Evolutionary conservation across 2,113 vertebrate genomes (phyloP).

Genomic region (Catharus bicknelli): DNA sequence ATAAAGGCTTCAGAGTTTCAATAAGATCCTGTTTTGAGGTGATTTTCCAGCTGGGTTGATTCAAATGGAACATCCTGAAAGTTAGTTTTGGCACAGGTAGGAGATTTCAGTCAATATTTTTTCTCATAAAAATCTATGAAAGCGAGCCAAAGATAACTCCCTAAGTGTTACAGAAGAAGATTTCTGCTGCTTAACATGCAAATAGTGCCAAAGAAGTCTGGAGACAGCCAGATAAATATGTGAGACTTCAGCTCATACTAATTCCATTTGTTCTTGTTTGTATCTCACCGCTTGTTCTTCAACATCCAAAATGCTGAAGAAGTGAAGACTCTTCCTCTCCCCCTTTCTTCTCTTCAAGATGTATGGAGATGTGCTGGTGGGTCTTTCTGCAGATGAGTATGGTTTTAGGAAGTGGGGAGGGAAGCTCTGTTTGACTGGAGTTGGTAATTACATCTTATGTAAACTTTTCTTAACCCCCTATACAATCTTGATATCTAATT

Average conservation of each 20-base stretch:
- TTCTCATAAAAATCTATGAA: background rate
- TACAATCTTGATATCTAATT: background rate
- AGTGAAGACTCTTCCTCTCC: background rate
- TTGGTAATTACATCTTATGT: background rate
- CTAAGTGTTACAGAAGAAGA: background rate
- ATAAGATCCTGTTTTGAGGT: background rate
- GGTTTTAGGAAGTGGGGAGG: background rate
- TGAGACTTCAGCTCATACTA: background rate
- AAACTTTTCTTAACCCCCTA: background rate
- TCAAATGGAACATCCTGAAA: background rate
- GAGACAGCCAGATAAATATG: background rate
- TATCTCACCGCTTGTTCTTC: background rate
- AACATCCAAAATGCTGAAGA: background rate
- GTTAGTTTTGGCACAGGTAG: slow-evolving; percentile 19
- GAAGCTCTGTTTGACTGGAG: background rate
- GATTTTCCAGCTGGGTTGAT: background rate
- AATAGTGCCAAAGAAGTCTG: background rate
- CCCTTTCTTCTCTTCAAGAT: background rate
- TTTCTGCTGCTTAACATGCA: background rate
- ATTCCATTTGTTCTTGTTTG: background rate
- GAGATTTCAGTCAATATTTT: background rate
- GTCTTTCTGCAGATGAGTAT: background rate
- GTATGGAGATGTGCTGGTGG: background rate
- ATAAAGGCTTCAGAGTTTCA: background rate
- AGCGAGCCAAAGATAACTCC: slow-evolving; percentile 21